Base-by-base conservation (phyloP, 2,797 vertebrate genomes). In the Onychomys leucogaster region DNA sequence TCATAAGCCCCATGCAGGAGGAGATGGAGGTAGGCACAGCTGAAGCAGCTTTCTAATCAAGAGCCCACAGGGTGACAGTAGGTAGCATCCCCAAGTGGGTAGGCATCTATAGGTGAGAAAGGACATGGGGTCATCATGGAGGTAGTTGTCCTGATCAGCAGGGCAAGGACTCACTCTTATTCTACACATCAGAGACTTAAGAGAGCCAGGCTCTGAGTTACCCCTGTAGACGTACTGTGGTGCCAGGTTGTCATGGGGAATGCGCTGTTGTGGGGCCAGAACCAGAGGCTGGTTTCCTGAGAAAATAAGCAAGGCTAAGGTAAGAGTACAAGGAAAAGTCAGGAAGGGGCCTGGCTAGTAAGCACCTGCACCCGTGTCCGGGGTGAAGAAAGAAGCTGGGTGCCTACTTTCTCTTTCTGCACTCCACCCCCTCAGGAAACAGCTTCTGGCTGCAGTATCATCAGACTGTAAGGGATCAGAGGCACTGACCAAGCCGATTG, bases 21-120 rank as follows among this genome's bases (percentile, higher is more conserved):
- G 86, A 77, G 77, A 84, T 82, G 94, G 41, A 90, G 52, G 43
- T 76, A 34, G 61, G 57, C 84, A 82, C 88, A 61, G 52, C 87
- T 82, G 88, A 78, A 89, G 77, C 84, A 93, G 76, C 49, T 92
- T 83, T 93, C 89, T 93, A 90, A 86, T 92, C 69, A 88, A 78
- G 34, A 94, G 73, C 90, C 89, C 91, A 61, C 1, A 1, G 27
- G 61, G 71, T 85, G 46, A 59, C 43, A 37, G 86, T 59, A 29
- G 46, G 57, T 57, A 21, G 63, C 41, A 61, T 76, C n/a, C 37
- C 27, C 61, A 73, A 16, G n/a, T 29, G 32, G 27, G 6, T 23
- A 12, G 29, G 29, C 43, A 27, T 5, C 75, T 65, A 59, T 63
- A 84, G 77, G 75, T 65, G 25, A 81, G 59, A 69, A 80, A 25